Evolutionary conservation across 2,888 invertebrate genomes (phyloP).

Genomic region (Pachymerium ferrugineum): DNA sequence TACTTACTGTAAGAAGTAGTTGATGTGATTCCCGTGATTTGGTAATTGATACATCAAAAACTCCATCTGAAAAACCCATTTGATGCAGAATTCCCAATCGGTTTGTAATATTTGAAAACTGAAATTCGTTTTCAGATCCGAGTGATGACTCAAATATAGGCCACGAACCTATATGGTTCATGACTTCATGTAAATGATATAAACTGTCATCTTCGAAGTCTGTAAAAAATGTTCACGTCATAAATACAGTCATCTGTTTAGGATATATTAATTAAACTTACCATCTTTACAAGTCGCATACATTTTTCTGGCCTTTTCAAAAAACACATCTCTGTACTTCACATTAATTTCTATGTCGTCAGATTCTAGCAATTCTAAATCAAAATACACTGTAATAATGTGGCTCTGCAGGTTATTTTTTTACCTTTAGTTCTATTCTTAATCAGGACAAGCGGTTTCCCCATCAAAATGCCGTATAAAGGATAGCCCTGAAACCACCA

Average conservation of each 20-base stretch:
- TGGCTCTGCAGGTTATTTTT: neutral
- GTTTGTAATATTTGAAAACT: neutral
- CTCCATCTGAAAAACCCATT: neutral
- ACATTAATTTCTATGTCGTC: no score
- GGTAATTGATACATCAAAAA: neutral
- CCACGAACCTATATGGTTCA: neutral
- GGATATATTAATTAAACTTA: no score
- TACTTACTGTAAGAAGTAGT: neutral
- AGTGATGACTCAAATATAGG: neutral
- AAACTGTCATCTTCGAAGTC: no score
- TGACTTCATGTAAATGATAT: no score
- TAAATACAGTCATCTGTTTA: no score
- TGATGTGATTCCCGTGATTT: neutral
- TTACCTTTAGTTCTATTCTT: neutral
- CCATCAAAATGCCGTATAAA: neutral
- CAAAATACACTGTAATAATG: no score
- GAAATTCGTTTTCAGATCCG: no score
- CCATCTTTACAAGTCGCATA: no score
- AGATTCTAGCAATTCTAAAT: no score
- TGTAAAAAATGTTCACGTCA: no score
- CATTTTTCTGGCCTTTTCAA: no score
- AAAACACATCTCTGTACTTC: no score
- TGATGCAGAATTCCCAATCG: neutral
- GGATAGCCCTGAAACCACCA: neutral
- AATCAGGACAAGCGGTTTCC: neutral